Evolutionary conservation across 2,888 invertebrate genomes (phyloP).

Genomic region (Tachina lurida): DNA sequence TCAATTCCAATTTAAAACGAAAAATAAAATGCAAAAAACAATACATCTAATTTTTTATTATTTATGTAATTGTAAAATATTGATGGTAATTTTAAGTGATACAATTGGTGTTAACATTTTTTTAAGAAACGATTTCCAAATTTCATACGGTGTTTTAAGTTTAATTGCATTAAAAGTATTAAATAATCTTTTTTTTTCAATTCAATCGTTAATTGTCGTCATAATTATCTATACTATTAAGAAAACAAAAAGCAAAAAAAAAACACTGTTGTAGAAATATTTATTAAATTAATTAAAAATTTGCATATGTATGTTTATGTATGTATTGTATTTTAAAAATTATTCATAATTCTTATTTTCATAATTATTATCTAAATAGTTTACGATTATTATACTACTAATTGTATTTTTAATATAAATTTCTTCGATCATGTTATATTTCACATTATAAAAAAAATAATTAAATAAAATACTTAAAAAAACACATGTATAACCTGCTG

Average conservation of each 20-base stretch:
- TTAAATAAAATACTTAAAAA: slow-evolving; percentile 17
- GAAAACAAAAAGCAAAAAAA: slow-evolving; percentile 17
- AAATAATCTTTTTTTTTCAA: slow-evolving; percentile 25
- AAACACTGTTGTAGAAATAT: slow-evolving; percentile 49
- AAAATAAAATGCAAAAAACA: not conserved
- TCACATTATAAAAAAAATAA: slow-evolving; percentile 55
- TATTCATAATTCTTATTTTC: slow-evolving; percentile 46
- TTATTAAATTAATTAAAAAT: slow-evolving; percentile 51
- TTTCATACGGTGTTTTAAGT: slow-evolving; percentile 19
- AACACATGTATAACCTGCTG: not conserved
- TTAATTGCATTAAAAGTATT: slow-evolving; percentile 26
- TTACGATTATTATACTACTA: slow-evolving; percentile 61
- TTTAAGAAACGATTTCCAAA: not conserved
- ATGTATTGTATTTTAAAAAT: slow-evolving; percentile 59
- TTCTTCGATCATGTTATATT: slow-evolving; percentile 64
- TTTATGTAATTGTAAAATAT: slow-evolving; percentile 13
- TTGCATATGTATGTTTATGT: slow-evolving; percentile 43
- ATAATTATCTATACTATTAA: slow-evolving; percentile 14
- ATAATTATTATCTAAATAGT: slow-evolving; percentile 58
- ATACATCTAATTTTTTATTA: slow-evolving; percentile 16
- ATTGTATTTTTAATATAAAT: slow-evolving; percentile 63
- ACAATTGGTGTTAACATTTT: slow-evolving; percentile 43
- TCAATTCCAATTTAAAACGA: slow-evolving; percentile 2
- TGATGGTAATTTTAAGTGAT: slow-evolving; percentile 39
- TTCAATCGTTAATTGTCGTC: slow-evolving; percentile 41